phyloP scores from a whole-genome alignment of 1,140 invertebrate genomes.

The Drosophila pallidifrons region DNA sequence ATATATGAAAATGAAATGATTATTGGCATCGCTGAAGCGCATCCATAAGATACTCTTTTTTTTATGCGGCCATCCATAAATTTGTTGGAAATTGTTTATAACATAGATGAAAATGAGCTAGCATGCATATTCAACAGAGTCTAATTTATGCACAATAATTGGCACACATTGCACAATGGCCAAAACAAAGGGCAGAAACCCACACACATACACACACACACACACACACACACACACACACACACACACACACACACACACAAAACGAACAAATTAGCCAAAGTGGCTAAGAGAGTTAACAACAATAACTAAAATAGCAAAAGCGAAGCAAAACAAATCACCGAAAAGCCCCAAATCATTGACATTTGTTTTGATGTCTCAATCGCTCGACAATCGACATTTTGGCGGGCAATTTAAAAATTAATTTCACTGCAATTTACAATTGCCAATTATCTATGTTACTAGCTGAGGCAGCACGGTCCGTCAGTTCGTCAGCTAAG shows the following conservation, averaged over 20 bases:
- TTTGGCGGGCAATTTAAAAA: constrained; percentile 79
- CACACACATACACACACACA: constrained; percentile 6
- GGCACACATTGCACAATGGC: constrained; percentile 75
- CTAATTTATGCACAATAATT: constrained; percentile 78
- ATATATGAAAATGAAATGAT: constrained; percentile 23
- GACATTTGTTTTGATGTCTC: constrained; percentile 72
- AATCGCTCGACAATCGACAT: constrained; percentile 80
- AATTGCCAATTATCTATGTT: constrained; percentile 64
- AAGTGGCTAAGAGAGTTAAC: constrained; percentile 7
- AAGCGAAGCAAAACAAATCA: constrained; percentile 28
- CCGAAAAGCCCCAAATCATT: constrained; percentile 65
- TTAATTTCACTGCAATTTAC: constrained; percentile 79
- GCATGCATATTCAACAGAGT: constrained; percentile 67
- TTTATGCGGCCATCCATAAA: constrained; percentile 49
- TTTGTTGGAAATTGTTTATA: constrained; percentile 21
- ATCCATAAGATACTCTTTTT: constrained; percentile 43
- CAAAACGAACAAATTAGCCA: constrained; percentile 29
- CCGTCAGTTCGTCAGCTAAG: too few species aligned
- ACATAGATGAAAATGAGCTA: constrained; percentile 28
- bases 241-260: constrained; percentile 36
- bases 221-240: constrained; percentile 33
- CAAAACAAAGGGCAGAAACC: constrained; percentile 27
- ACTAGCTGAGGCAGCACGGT: background rate
- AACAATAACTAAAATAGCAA: constrained; percentile 14
- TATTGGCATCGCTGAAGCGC: constrained; percentile 38